These are phyloP conservation scores for Xestoiulus laeticollis DNA, from an alignment of 2,888 invertebrate genomes.

Conservation along the genomic window DNA sequence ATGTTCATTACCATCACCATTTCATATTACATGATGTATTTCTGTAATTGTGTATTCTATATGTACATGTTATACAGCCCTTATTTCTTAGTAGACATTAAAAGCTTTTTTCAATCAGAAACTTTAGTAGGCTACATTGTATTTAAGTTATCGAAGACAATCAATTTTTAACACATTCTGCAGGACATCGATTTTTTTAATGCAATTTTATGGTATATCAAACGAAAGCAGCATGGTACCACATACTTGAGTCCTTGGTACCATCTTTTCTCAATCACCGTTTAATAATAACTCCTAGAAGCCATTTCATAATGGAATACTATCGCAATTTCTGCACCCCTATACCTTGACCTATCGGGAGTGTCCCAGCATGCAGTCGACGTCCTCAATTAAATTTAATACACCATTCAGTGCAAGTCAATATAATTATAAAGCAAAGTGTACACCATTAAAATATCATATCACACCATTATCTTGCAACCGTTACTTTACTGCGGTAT, in stretches of 20 bases:
- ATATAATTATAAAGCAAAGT: background rate
- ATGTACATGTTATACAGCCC: too few relatives aligned
- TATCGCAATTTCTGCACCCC: constrained; percentile 13
- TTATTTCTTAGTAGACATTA: too few relatives aligned
- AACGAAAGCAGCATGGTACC: background rate
- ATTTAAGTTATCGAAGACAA: too few relatives aligned
- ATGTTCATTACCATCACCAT: too few relatives aligned
- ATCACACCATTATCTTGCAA: background rate
- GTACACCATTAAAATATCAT: background rate
- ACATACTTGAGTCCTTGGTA: background rate
- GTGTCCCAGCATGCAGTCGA: constrained; percentile 3
- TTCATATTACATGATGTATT: too few relatives aligned
- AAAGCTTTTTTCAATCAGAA: too few relatives aligned
- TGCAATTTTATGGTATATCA: too few relatives aligned
- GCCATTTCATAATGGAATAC: background rate
- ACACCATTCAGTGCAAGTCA: background rate
- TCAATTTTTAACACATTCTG: too few relatives aligned
- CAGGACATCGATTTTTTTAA: too few relatives aligned
- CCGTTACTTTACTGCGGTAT: background rate
- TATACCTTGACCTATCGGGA: background rate
- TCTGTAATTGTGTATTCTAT: too few relatives aligned
- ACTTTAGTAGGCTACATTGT: too few relatives aligned
- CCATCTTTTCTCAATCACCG: background rate
- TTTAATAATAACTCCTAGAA: background rate
- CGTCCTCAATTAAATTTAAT: constrained; percentile 15